Base-by-base conservation (phyloP, 2,888 invertebrate genomes). In the Catocala nupta region DNA sequence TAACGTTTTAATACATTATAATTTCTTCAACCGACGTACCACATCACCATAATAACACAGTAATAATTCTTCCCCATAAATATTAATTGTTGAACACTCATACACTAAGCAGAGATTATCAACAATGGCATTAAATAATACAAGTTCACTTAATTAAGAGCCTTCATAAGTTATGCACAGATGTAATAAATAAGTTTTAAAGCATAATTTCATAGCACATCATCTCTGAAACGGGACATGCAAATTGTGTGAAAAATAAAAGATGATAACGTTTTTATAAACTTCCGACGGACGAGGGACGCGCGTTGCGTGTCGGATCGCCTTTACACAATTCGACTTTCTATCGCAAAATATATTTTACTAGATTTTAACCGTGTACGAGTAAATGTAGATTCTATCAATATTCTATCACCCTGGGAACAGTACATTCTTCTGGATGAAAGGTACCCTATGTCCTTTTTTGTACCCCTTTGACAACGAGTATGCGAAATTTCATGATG, bases 211-310 rank as follows among this genome's bases (percentile, higher is more conserved):
- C 80, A 82, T 76, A 89, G 90, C 90, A 88, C 88, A 92, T 92
- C 91, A 92, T 90, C 88, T 90, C 90, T 88, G 87, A 84, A 92
- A 89, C 90, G 90, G 89, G 86, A 90, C 91, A 92, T 94, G 93
- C 91, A 92, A 93, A 93, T 93, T 92, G 88, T 84, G 84, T 88
- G 86, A 81, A 91, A 92, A 93, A 92, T 91, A 92, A 92, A 93
- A 93, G 86, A 90, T 89, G 86, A 86, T 88, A 89, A 89, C 90
- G 83, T 89, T 93, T 93, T 91, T 89, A 89, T 89, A 89, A 85
- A 87, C 85, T 90, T 90, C 91, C 89, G 89, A 81, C 88, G 81
- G 87, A 76, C 82, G 84, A 72, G 83, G 71, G 77, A 54, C 56
- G 63, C 77, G 79, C 79, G 71, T 72, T 73, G 65, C 75, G 73